Evolutionary conservation across 2,113 vertebrate genomes (phyloP), one percentile per base, ranked within the genome.

Genomic region (Megaleporinus macrocephalus): DNA sequence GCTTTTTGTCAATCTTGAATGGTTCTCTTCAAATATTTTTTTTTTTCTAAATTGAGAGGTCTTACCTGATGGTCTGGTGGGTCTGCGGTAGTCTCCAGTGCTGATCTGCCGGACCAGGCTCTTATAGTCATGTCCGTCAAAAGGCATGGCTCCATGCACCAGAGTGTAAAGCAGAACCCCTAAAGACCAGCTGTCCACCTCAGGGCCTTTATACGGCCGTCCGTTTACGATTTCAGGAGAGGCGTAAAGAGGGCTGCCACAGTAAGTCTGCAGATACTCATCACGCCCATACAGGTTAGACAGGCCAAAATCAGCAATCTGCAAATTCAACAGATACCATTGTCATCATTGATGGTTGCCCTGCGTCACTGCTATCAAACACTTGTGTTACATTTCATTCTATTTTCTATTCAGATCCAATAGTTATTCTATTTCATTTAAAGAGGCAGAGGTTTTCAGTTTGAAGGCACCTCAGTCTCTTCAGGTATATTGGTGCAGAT

Each of bases 111-210:
- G 96, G 77, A 98, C 96, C 83, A 99, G 85, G 0, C 89, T 94
- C 88, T 94, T 97, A 89, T 98, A 96, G 89, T 97, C 96, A 0
- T 94, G 95, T 41, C 97, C 96, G 0, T 99, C 97, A 0, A 99
- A 99, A 0, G 98, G 97, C 98, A 99, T 99, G 0, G 95, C 93
- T 73, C 97, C 97, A 0, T 99, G 97, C 41, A 99, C 95, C 92
- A 99, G 89, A 4, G 97, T 96, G 87, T 99, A 99, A 18, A 99
- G 93, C 1, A 99, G 93, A 12, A 99, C 98, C 0, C 98, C 98
- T 30, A 99, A 93, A 51, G 98, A 98, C 98, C 98, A 99, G 85
- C 97, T 98, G 91, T 99, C 98, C 87, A 99, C 98, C 95, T 99
- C 95, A 0, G 90, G 86, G 4, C 98, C 98, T 6, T 70, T 93